Evolutionary conservation across 37 sponge, comb jelly and placozoan species (phyloP).

Genomic region (Oopsacas minuta): DNA sequence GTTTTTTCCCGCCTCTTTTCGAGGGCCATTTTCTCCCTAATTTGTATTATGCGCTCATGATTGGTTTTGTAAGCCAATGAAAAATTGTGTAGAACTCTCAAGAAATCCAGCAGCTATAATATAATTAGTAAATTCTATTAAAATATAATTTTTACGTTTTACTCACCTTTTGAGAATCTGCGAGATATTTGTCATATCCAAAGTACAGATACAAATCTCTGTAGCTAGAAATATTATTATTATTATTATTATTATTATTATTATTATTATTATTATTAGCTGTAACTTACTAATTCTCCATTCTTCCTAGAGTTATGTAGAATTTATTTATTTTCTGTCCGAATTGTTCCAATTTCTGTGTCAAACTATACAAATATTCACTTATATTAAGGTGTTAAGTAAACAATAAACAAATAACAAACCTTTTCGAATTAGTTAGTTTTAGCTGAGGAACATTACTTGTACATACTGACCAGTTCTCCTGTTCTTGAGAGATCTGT

Average conservation of each 20-base stretch:
- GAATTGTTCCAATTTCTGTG: not conserved
- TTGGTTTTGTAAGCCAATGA: not conserved
- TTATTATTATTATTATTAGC: not conserved
- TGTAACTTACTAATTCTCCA: not conserved
- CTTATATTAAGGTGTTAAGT: not conserved
- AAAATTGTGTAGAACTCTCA: not conserved
- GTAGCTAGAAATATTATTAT: not conserved
- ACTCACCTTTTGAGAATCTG: not conserved
- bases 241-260: not conserved
- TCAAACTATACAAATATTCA: not conserved
- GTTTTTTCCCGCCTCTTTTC: not conserved
- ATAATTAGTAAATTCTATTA: not conserved
- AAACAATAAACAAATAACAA: not conserved
- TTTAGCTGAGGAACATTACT: not conserved
- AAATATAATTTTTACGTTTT: not conserved
- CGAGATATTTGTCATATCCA: not conserved
- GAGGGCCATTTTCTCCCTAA: not conserved
- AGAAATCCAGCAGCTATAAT: not conserved
- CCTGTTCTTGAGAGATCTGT: not conserved
- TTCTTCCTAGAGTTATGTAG: conserved; percentile 17
- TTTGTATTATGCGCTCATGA: conserved; percentile 4
- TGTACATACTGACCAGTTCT: not conserved
- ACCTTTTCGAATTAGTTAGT: no score
- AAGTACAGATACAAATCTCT: conserved; percentile 1
- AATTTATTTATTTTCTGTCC: not conserved